These are phyloP conservation scores for Platerodrilus igneus DNA, from an alignment of 2,888 invertebrate genomes.

Conservation along the genomic window DNA sequence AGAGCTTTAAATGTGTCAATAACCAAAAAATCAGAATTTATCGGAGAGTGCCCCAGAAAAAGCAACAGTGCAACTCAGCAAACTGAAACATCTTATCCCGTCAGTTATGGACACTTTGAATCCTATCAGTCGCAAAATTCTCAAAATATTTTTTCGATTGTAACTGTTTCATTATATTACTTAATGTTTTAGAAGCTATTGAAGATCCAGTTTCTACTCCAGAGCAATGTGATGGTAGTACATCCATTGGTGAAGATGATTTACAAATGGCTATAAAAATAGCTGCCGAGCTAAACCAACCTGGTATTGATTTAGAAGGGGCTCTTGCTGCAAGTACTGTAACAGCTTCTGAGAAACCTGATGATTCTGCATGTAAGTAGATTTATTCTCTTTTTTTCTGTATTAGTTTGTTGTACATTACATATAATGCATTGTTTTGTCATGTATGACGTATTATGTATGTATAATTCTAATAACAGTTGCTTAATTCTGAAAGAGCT, in stretches of 20 bases:
- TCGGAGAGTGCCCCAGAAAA: too few species aligned
- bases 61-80: too few species aligned
- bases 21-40: too few species aligned
- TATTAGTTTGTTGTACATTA: too few species aligned
- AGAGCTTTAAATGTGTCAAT: too few species aligned
- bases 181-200: constrained; percentile 15
- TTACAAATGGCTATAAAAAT: constrained; percentile 82
- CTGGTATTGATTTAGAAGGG: constrained; percentile 79
- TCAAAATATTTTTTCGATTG: not conserved
- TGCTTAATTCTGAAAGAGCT: too few species aligned
- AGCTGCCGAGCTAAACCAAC: constrained; percentile 81
- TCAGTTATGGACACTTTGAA: too few species aligned
- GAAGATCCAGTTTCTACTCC: constrained; percentile 61
- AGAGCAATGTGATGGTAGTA: constrained; percentile 52
- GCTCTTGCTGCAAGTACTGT: constrained; percentile 77
- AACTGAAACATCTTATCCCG: too few species aligned
- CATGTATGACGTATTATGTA: too few species aligned
- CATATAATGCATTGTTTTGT: too few species aligned
- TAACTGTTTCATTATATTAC: not conserved
- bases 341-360: constrained; percentile 51
- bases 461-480: too few species aligned
- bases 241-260: constrained; percentile 77
- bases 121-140: not conserved
- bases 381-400: too few species aligned
- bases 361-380: constrained; percentile 29